A percentile compares a stretch with the other conserved stretches of the same genome.
phyloP scores from a whole-genome alignment of 1,140 invertebrate genomes.

The Lepidurus packardi region DNA sequence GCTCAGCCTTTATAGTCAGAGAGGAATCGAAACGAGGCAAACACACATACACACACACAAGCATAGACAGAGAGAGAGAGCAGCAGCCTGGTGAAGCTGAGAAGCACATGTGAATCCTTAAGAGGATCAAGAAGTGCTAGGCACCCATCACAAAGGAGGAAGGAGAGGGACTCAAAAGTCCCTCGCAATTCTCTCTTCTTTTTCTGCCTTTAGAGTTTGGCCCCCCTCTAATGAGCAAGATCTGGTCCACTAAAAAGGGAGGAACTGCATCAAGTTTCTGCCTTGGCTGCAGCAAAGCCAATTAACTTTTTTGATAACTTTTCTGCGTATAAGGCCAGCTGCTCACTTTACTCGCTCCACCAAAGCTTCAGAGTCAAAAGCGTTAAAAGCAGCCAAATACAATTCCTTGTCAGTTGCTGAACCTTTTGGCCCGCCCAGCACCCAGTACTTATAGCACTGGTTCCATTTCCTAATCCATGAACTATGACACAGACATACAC shows the following conservation, averaged over 20 bases:
- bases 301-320: constrained; percentile 17
- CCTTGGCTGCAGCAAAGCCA: not conserved
- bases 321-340: not conserved
- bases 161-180: not conserved
- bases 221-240: not conserved
- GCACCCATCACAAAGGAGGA: not conserved
- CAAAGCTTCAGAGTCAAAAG: not conserved
- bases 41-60: no score
- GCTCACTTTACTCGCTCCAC: not conserved
- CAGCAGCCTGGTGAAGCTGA: not conserved
- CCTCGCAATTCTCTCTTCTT: not conserved
- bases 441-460: not conserved
- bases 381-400: not conserved
- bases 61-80: no score
- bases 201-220: not conserved
- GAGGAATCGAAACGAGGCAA: not conserved
- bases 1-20: not conserved
- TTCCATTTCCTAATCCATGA: not conserved
- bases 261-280: constrained; percentile 13
- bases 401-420: not conserved
- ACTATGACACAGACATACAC: not conserved
- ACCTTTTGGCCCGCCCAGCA: not conserved
- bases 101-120: not conserved
- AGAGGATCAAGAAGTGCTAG: constrained; percentile 4
- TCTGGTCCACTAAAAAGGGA: not conserved